phyloP scores from a whole-genome alignment of 2,113 vertebrate species.

The Sylvilagus bachmani region DNA sequence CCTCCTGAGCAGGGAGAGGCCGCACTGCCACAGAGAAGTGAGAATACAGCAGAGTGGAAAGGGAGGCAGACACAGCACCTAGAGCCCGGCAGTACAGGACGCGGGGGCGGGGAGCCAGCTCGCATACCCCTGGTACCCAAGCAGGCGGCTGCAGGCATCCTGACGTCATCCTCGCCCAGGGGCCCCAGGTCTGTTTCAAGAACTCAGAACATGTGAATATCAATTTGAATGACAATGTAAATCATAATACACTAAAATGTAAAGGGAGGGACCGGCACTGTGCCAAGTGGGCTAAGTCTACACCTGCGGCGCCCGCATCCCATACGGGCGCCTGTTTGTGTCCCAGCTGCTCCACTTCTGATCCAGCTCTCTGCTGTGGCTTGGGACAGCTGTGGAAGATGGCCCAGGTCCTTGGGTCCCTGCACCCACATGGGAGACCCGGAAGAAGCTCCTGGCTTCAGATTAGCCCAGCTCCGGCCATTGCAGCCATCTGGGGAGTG shows the following conservation, averaged over 20 bases:
- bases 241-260: background rate
- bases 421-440: too few relatives aligned
- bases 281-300: too few relatives aligned
- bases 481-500: too few relatives aligned
- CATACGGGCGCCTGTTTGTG: too few relatives aligned
- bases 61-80: rapidly evolving
- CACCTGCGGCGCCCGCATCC: too few relatives aligned
- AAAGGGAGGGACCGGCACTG: too few relatives aligned
- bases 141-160: rapidly evolving
- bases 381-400: too few relatives aligned
- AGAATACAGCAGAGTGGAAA: background rate
- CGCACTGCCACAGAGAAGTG: background rate
- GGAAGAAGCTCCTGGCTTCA: too few relatives aligned
- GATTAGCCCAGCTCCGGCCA: too few relatives aligned
- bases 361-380: too few relatives aligned
- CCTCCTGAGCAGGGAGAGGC: background rate
- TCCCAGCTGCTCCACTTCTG: too few relatives aligned
- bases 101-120: rapidly evolving
- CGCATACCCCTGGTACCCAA: rapidly evolving
- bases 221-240: background rate
- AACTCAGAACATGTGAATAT: background rate
- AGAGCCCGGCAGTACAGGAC: rapidly evolving
- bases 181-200: background rate
- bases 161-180: rapidly evolving
- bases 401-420: too few relatives aligned